These are phyloP conservation scores for Operophtera brumata DNA, from an alignment of 2,888 invertebrate species.

Conservation along the genomic window DNA sequence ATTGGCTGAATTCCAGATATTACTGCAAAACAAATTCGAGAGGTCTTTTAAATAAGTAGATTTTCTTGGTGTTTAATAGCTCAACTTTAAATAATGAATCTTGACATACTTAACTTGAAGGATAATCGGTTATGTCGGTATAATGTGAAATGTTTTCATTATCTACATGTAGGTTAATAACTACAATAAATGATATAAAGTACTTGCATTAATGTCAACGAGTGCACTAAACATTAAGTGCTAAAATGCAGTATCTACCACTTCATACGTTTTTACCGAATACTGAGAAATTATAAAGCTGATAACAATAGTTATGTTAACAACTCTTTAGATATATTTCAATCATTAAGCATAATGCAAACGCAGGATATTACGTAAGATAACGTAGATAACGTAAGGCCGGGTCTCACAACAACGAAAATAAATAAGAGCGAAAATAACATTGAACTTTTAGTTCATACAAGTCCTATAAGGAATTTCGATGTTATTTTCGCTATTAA, in stretches of 20 bases:
- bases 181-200: slow-evolving; percentile 15
- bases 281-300: slow-evolving; percentile 19
- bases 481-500: too few species aligned
- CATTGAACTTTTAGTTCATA: too few species aligned
- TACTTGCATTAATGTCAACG: slow-evolving; percentile 13
- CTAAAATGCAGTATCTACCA: not conserved
- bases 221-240: slow-evolving; percentile 16
- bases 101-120: slow-evolving; percentile 21
- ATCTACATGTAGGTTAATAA: slow-evolving; percentile 22
- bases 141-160: slow-evolving; percentile 10
- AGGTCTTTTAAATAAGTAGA: not conserved
- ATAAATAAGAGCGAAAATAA: too few species aligned
- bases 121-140: slow-evolving; percentile 16
- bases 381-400: too few species aligned
- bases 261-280: not conserved
- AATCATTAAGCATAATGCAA: not conserved
- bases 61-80: slow-evolving; percentile 2
- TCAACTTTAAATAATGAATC: slow-evolving; percentile 10
- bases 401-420: too few species aligned
- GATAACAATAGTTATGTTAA: slow-evolving; percentile 3
- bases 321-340: not conserved
- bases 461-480: too few species aligned
- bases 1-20: slow-evolving; percentile 15
- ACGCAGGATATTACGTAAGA: not conserved
- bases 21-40: slow-evolving; percentile 5